A percentile compares a stretch with the other conserved stretches of the same genome.
Evolutionary conservation across 1,140 invertebrate species (phyloP).

Genomic region (Phocides pigmalion): DNA sequence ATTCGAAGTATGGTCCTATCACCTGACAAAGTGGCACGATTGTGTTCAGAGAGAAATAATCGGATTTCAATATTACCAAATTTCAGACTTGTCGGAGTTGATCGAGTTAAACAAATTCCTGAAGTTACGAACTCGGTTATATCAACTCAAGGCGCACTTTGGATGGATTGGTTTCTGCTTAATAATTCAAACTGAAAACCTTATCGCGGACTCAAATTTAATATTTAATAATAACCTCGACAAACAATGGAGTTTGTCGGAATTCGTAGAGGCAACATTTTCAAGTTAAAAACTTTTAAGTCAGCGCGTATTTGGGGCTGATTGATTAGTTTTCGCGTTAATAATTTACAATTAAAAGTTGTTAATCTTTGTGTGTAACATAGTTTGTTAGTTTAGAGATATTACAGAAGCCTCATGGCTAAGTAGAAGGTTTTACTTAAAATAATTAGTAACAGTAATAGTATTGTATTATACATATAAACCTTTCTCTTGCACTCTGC

Average conservation of each 20-base stretch:
- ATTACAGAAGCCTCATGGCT: too few relatives aligned
- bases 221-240: background rate
- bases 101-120: slow-evolving; percentile 52
- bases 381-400: too few relatives aligned
- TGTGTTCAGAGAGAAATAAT: too few relatives aligned
- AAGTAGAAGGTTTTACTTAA: too few relatives aligned
- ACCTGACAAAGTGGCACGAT: too few relatives aligned
- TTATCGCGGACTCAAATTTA: background rate
- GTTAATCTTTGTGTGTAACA: too few relatives aligned
- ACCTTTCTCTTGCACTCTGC: too few relatives aligned
- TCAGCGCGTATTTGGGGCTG: background rate
- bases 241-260: background rate
- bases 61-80: too few relatives aligned
- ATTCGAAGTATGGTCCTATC: too few relatives aligned
- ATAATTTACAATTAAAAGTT: background rate
- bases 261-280: background rate
- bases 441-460: too few relatives aligned
- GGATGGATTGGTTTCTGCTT: slow-evolving; percentile 40
- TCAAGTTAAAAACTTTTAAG: background rate
- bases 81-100: slow-evolving; percentile 42
- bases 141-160: slow-evolving; percentile 41
- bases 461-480: too few relatives aligned
- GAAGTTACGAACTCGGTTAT: slow-evolving; percentile 50
- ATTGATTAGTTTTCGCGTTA: slow-evolving; percentile 18
- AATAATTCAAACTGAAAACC: background rate